A percentile compares a stretch with the other conserved stretches of the same genome.
These are phyloP conservation scores for Vulpes vulpes DNA, from an alignment of 2,113 vertebrate genomes.

Conservation along the genomic window DNA sequence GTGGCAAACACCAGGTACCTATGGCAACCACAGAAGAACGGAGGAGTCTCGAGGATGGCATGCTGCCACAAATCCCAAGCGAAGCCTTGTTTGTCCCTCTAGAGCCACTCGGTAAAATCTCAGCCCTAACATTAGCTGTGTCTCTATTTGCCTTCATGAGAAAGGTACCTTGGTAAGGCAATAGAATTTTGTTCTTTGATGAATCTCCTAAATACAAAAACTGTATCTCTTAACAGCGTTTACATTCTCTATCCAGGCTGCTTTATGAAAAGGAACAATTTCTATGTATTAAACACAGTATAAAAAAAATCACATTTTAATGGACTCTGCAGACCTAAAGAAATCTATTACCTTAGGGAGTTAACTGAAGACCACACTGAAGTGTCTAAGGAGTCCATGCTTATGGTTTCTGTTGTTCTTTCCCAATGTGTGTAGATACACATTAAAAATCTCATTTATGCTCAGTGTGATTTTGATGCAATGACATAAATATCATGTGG, in stretches of 20 bases:
- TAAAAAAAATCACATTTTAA: conserved; percentile 42
- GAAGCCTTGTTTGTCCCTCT: too few species aligned
- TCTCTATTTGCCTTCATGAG: not conserved
- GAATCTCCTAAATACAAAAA: not conserved
- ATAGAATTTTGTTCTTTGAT: not conserved
- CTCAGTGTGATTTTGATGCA: not conserved
- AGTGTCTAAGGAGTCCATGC: not conserved
- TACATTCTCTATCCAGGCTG: not conserved
- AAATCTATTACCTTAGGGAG: not conserved
- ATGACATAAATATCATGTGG: not conserved
- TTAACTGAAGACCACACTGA: not conserved
- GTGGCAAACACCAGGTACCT: not conserved
- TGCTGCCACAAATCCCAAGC: not conserved
- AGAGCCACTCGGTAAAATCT: not conserved
- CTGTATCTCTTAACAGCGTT: not conserved
- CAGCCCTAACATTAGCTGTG: not conserved
- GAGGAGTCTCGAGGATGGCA: not conserved
- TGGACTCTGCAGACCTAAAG: not conserved
- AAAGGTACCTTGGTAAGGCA: not conserved
- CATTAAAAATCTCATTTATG: not conserved
- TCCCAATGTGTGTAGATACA: not conserved
- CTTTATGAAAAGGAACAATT: not conserved
- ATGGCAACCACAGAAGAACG: not conserved
- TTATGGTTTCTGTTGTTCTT: not conserved
- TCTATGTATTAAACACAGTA: not conserved